Evolutionary conservation across 2,113 vertebrate genomes (phyloP).

Genomic region (Oxygymnocypris stewartii): DNA sequence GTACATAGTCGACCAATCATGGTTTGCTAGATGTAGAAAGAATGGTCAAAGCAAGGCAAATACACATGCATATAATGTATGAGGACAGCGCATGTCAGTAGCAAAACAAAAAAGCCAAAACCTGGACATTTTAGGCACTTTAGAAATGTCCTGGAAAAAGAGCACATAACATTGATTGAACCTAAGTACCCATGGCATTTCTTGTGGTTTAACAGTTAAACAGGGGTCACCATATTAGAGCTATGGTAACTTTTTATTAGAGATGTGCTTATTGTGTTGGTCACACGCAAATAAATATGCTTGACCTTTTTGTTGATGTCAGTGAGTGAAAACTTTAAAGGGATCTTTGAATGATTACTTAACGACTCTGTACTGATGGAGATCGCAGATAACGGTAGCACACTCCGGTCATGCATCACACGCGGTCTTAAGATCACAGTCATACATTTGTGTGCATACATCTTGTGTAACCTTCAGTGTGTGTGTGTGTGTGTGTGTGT

Average conservation of each 20-base stretch:
- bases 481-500: too few relatives aligned
- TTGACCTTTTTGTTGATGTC: background rate
- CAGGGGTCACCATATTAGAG: background rate
- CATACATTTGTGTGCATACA: constrained; percentile 3
- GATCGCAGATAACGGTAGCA: background rate
- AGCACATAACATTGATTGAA: background rate
- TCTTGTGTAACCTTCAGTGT: background rate
- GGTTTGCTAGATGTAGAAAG: too few relatives aligned
- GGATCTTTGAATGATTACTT: background rate
- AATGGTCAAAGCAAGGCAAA: too few relatives aligned
- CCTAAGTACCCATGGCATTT: background rate
- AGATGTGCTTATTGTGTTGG: background rate
- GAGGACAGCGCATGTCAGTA: too few relatives aligned
- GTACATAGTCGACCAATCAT: too few relatives aligned
- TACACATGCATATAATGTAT: too few relatives aligned
- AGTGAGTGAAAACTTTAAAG: constrained; percentile 4
- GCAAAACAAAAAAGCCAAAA: too few relatives aligned
- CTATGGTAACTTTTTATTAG: background rate
- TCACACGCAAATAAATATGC: background rate
- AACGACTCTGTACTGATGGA: constrained; percentile 9
- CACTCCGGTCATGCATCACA: constrained; percentile 31
- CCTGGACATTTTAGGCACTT: background rate
- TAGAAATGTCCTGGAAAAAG: background rate
- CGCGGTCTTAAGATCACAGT: constrained; percentile 25
- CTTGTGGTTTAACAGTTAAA: background rate